Conservation (phyloP, 2,113 vertebrate genomes). For the Opisthocomus hoazin region DNA sequence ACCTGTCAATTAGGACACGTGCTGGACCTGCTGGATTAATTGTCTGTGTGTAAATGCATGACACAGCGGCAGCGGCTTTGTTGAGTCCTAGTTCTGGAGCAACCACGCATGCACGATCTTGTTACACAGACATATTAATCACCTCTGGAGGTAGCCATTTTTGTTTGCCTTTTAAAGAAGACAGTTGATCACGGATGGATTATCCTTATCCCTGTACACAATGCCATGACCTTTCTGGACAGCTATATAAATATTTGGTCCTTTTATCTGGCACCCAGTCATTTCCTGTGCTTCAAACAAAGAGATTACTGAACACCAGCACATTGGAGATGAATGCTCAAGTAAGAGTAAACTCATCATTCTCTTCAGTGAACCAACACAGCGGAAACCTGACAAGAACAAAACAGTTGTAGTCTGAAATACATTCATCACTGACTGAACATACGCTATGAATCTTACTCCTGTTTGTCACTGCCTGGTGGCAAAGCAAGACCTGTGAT, state of each 20-base stretch:
- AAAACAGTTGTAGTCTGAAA: neutral
- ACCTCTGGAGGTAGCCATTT: neutral
- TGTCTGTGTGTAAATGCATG: neutral
- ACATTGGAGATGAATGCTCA: neutral
- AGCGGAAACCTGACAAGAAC: neutral
- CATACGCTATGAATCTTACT: neutral
- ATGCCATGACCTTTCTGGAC: neutral
- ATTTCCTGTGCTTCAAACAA: slow-evolving; percentile 30
- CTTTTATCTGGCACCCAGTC: neutral
- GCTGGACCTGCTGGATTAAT: neutral
- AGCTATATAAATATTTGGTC: slow-evolving; percentile 25
- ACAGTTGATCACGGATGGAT: neutral
- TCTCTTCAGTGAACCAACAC: slow-evolving; percentile 15
- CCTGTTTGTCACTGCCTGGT: neutral
- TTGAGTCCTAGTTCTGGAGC: neutral
- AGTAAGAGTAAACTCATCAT: slow-evolving; percentile 13
- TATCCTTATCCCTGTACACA: neutral
- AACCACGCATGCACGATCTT: neutral
- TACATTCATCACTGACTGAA: neutral
- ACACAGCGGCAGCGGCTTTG: neutral
- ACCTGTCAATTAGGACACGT: neutral
- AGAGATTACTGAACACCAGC: neutral
- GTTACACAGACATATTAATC: neutral
- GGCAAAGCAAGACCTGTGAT: neutral
- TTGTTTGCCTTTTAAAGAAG: neutral